Evolutionary conservation across 2,113 vertebrate species (phyloP), one percentile per base, ranked within the genome.

Genomic region (Bujurquina vittata): DNA sequence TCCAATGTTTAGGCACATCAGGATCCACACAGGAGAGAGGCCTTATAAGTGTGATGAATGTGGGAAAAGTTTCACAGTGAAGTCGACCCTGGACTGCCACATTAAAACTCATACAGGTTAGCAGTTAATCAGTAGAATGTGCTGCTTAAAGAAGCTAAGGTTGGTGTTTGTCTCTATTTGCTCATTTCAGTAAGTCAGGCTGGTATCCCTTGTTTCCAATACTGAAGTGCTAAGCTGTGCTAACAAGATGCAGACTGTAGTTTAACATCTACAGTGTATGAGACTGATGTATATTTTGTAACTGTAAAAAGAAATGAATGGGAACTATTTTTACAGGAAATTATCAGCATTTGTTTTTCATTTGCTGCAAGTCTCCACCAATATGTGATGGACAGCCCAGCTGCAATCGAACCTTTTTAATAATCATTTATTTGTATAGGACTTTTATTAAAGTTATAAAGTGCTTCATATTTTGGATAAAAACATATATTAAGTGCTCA

Each of bases 31-130:
- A 3, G 95, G 97, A 79, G 97, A 98, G 85, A 97, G 97, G 85
- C 97, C 97, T 0, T 98, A 96, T 79, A 96, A 97, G 84, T 99
- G 97, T 67, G 97, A 96, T 15, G 97, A 98, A 79, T 99, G 98
- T 84, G 97, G 97, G 20, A 98, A 99, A 88, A 96, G 94, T 89
- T 99, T 99, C 89, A 98, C 98, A 4, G 97, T 99, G 77, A 99
- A 98, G 74, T 97, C 97, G n/a, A 99, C 97, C 6, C 93, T 99
- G 82, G 96, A 98, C 92, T 97, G 97, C 69, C 97, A 99, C 56
- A 94, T 97, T 69, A 99, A 98, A 94, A 98, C 95, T 0, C 98
- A 99, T 83, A 96, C 97, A 91, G 97, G 97, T 96, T 61, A 90
- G 96, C 94, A 84, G 35, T 40, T 33, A 2, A 46, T 35, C 12